A percentile compares a stretch with the other conserved stretches of the same genome.
phyloP scores from a whole-genome alignment of 1,140 invertebrate genomes.

The Drosophila ananassae region DNA sequence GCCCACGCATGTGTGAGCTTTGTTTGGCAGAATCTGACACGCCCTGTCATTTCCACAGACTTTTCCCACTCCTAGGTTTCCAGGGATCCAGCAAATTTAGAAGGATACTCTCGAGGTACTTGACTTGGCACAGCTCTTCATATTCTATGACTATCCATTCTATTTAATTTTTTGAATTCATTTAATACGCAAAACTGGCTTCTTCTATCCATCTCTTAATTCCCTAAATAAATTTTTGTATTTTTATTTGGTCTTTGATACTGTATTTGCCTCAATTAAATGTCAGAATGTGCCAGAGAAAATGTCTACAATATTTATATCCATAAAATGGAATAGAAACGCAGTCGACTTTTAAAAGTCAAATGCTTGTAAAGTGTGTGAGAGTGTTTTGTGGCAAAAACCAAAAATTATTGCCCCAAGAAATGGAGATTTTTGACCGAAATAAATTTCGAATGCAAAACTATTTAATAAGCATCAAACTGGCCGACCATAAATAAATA shows the following conservation, averaged over 20 bases:
- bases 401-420: slow-evolving; percentile 59
- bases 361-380: slow-evolving; percentile 40
- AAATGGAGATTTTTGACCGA: slow-evolving; percentile 24
- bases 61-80: neutral
- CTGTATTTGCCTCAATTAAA: slow-evolving; percentile 48
- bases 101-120: slow-evolving; percentile 10
- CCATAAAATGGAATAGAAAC: slow-evolving; percentile 40
- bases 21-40: slow-evolving; percentile 60
- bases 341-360: slow-evolving; percentile 40
- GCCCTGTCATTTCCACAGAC: slow-evolving; percentile 68
- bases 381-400: slow-evolving; percentile 26
- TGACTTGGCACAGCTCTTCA: slow-evolving; percentile 20
- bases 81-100: slow-evolving; percentile 6
- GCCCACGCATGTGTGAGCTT: slow-evolving; percentile 43
- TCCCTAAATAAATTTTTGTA: neutral
- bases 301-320: slow-evolving; percentile 36
- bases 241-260: slow-evolving; percentile 12
- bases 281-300: slow-evolving; percentile 27
- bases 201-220: slow-evolving; percentile 35
- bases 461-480: slow-evolving; percentile 79
- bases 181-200: slow-evolving; percentile 3
- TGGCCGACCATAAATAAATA: slow-evolving; percentile 70
- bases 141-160: slow-evolving; percentile 4
- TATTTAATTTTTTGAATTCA: slow-evolving; percentile 34
- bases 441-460: slow-evolving; percentile 73